Evolutionary conservation across 2,113 vertebrate genomes (phyloP).

Genomic region (Microtus oregoni): DNA sequence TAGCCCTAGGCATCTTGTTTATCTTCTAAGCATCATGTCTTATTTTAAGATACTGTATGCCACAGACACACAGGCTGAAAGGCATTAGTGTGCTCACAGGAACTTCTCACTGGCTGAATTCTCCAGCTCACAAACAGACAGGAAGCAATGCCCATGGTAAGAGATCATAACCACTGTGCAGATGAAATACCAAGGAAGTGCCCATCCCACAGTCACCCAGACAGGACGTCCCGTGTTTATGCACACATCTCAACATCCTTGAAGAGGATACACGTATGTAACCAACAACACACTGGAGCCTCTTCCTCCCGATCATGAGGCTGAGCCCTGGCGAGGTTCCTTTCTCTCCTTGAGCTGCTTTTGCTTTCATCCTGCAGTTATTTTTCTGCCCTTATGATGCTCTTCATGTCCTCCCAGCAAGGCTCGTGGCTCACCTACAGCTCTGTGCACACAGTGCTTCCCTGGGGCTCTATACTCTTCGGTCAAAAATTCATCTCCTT

Average conservation of each 20-base stretch:
- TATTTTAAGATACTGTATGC: slow-evolving; percentile 3
- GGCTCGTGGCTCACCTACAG: neutral
- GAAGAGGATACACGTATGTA: neutral
- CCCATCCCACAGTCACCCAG: neutral
- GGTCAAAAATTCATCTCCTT: slow-evolving; percentile 10
- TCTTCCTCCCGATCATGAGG: neutral
- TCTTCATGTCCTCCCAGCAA: neutral
- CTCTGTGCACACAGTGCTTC: neutral
- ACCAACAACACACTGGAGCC: neutral
- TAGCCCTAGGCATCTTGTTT: neutral
- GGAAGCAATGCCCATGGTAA: neutral
- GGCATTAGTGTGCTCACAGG: neutral
- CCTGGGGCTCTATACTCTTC: neutral
- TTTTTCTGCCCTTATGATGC: slow-evolving; percentile 8
- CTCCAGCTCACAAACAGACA: neutral
- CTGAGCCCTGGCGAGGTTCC: neutral
- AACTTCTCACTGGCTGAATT: neutral
- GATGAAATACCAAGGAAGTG: neutral
- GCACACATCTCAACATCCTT: neutral
- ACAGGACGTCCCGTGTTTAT: neutral
- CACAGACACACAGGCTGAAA: neutral
- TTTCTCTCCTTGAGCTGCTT: neutral
- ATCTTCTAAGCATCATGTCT: slow-evolving; percentile 31
- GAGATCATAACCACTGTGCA: neutral
- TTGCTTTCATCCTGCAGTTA: neutral